A percentile compares a stretch with the other conserved stretches of the same genome.
These are phyloP conservation scores for Mallateleia sp. DNA, from an alignment of 2,888 invertebrate genomes.

Conservation along the genomic window DNA sequence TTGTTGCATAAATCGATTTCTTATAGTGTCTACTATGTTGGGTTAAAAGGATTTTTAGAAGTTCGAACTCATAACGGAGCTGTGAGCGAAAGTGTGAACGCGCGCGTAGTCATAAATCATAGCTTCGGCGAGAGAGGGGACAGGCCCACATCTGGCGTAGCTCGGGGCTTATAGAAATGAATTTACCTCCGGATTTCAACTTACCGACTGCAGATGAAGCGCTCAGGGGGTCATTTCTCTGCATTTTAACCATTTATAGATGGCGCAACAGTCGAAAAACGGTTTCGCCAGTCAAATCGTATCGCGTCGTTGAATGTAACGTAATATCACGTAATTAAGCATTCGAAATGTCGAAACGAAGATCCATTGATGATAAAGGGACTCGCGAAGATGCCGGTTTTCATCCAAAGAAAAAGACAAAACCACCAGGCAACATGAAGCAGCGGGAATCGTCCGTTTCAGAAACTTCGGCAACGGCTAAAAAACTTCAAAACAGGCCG, in stretches of 20 bases:
- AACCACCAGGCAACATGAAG: conserved; percentile 45
- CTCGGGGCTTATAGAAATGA: conserved; percentile 23
- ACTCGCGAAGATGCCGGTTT: conserved; percentile 28
- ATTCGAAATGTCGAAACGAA: conserved; percentile 44
- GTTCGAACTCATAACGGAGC: conserved; percentile 14
- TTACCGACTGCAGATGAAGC: conserved; percentile 23
- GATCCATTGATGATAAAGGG: conserved; percentile 39
- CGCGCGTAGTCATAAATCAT: conserved; percentile 22
- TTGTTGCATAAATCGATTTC: too few species aligned
- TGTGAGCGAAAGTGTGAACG: conserved; percentile 24
- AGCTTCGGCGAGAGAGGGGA: conserved; percentile 18
- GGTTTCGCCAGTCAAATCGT: conserved; percentile 29
- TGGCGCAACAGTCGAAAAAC: conserved; percentile 36
- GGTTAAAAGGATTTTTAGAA: conserved; percentile 30
- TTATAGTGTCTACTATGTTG: conserved; percentile 37
- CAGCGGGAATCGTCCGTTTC: conserved; percentile 22
- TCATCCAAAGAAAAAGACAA: conserved; percentile 42
- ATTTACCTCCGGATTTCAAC: conserved; percentile 29
- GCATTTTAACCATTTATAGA: conserved; percentile 30
- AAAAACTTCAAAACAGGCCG: conserved; percentile 31
- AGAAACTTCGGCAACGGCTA: conserved; percentile 43
- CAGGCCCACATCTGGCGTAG: conserved; percentile 25
- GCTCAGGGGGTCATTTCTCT: conserved; percentile 40
- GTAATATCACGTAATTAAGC: conserved; percentile 41
- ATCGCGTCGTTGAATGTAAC: conserved; percentile 35